Base-by-base conservation (phyloP, 2,888 invertebrate species). In the Fragum fragum region DNA sequence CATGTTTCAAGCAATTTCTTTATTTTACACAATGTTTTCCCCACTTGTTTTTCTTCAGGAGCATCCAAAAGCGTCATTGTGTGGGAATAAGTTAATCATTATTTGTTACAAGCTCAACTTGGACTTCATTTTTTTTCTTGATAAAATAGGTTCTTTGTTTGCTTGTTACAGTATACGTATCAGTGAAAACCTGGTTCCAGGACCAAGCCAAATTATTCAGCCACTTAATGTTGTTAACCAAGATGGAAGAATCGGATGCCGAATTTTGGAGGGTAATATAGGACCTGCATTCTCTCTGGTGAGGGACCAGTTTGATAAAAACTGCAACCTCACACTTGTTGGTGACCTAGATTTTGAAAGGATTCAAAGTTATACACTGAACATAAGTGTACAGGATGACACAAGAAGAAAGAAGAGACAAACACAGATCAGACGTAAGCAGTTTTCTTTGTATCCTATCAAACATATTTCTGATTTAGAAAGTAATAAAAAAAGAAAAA, bases 251-350 rank as follows among this genome's bases (percentile, higher is more conserved):
- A 87, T 89, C 16, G 23, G 18, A 0, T 91, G 91, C 73, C 73
- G 28, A 0, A 85, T 90, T 28, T 36, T 80, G 11, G 42, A 28
- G n/a, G 87, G 86, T 2, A 81, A 87, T 57, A 29, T 73, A 6
- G 80, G 79, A 11, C 78, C 84, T 21, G 26, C 79, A 0, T 91
- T 90, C 86, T 79, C 85, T 16, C 70, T 88, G 85, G 96, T 97
- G 0, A 96, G 96, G 85, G 96, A 97, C 47, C 97, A 96, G 1
- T 96, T 97, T 87, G 97, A 97, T 80, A 96, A 97, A 77, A 97
- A 98, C 91, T 98, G 98, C 91, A 97, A 97, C 0, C 95, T 98
- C 29, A 96, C 96, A 90, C 95, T 98, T 29, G 96, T 96, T 91
- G 88, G 88, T 36, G 80, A 90, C 1, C 94, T 98, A 39, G 98